Evolutionary conservation across 2,888 invertebrate genomes (phyloP).

Genomic region (Frankliniella intonsa): DNA sequence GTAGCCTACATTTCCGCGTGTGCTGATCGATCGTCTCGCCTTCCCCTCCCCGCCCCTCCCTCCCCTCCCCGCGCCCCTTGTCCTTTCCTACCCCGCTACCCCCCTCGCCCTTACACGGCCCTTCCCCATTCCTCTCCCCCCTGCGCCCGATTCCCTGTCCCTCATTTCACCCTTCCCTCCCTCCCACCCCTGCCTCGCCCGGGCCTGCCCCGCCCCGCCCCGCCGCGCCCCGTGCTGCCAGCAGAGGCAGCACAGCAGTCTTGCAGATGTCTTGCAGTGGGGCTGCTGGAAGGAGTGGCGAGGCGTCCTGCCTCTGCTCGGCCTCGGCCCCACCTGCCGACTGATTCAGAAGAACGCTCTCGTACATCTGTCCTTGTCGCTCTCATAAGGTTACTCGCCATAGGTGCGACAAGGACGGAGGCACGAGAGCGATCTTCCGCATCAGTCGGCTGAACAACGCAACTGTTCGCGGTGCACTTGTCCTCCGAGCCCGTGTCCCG

Average conservation of each 20-base stretch:
- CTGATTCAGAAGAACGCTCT: too few species aligned
- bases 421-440: too few species aligned
- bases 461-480: too few species aligned
- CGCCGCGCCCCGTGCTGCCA: too few species aligned
- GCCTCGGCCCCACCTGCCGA: background rate
- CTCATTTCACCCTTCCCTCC: slow-evolving; percentile 37
- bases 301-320: background rate
- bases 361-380: too few species aligned
- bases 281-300: background rate
- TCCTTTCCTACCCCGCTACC: slow-evolving; percentile 20
- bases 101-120: background rate
- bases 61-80: background rate
- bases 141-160: slow-evolving; percentile 36
- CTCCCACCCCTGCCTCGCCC: slow-evolving; percentile 33
- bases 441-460: too few species aligned
- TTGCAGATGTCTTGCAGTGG: slow-evolving; percentile 19
- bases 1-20: slow-evolving; percentile 26
- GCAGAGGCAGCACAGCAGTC: background rate
- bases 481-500: too few species aligned
- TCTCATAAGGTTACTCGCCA: too few species aligned
- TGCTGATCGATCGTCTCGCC: slow-evolving; percentile 33
- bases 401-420: too few species aligned
- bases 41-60: slow-evolving; percentile 27
- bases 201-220: background rate
- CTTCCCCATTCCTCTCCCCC: slow-evolving; percentile 37